Base-by-base conservation (phyloP, 2,888 invertebrate species). In the Minunthozetes semirufus region DNA sequence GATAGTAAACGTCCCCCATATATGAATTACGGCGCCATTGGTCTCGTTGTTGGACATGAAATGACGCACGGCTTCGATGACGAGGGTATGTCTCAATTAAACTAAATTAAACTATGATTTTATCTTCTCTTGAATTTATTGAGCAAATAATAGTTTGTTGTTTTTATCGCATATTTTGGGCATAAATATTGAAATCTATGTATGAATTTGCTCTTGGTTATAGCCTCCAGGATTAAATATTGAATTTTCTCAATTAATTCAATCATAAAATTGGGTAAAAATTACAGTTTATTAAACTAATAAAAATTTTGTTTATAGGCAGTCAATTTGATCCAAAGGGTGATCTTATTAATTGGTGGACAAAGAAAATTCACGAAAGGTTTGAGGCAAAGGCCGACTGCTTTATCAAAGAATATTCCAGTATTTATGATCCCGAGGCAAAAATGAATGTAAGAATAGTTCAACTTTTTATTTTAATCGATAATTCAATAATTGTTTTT, bases 51-150 rank as follows among this genome's bases (percentile, higher is more conserved):
- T 80, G 94, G 91, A 15, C 94, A 94, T 81, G 94, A 94, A 83
- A 89, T 94, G 77, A 94, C 93, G 3, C 94, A 94, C 80, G 94
- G 93, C 0, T 93, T 93, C 80, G 93, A 93, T 81, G 92, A 93
- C 81, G 91, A 92, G 83, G 70, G 70, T 70, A 70, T 70, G 4
- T n/a, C n/a, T n/a, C n/a, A n/a, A n/a, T n/a, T n/a, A n/a, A n/a
- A n/a, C n/a, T n/a, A n/a, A 93, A 73, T 79, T 80, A 13, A 25
- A 25, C 5, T 25, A 17, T 33, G 33, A 33, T 33, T 33, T 33
- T 33, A 33, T 33, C n/a, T n/a, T n/a, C n/a, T n/a, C n/a, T n/a
- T n/a, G n/a, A n/a, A n/a, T n/a, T n/a, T n/a, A n/a, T n/a, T n/a
- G n/a, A n/a, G n/a, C n/a, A n/a, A n/a, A n/a, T n/a, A n/a, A n/a